Evolutionary conservation across 2,888 invertebrate species (phyloP), one percentile per base, ranked within the genome.

Genomic region (Toxonevra muliebris): DNA sequence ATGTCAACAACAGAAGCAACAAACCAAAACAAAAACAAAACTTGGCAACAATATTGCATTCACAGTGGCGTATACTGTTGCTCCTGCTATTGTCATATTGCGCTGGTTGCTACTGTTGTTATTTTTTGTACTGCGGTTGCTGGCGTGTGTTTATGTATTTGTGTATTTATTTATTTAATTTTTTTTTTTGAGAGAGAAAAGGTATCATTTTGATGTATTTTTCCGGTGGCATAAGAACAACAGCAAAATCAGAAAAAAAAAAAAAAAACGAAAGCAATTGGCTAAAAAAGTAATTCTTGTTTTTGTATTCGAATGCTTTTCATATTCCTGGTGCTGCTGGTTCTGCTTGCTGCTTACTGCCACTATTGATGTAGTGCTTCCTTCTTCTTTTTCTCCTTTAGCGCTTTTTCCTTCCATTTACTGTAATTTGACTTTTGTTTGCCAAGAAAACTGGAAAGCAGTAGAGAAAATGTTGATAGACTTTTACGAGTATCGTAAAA

Each of bases 131-230:
- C n/a, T 50, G 19, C 30, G 3, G 20, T 13, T 5, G n/a, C 10
- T 42, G 13, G 17, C 45, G 40, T 40, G 13, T 15, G 12, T 57
- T 9, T 20, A 52, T 13, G 12, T 55, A 17, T 15, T 53, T 19
- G 41, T 19, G 12, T 57, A 43, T 50, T 59, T n/a, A 20, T 50
- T 17, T 69, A 30, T 66, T 19, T 45, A 54, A 12, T 43, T 59
- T 52, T 13, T 40, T 58, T 43, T 9, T 41, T 19, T 40, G 40
- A n/a, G 42, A 43, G 57, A 53, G 61, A 52, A 65, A 61, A 69
- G 57, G 58, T 61, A 69, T 65, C 65, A 59, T 62, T 66, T 69
- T 66, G 60, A 66, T 66, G 66, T 66, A 69, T 69, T 63, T 66
- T 15, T 48, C 69, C 43, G 40, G 20, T 40, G 63, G 69, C 69